phyloP scores from a whole-genome alignment of 2,797 vertebrate genomes.

The Momotus momota region DNA sequence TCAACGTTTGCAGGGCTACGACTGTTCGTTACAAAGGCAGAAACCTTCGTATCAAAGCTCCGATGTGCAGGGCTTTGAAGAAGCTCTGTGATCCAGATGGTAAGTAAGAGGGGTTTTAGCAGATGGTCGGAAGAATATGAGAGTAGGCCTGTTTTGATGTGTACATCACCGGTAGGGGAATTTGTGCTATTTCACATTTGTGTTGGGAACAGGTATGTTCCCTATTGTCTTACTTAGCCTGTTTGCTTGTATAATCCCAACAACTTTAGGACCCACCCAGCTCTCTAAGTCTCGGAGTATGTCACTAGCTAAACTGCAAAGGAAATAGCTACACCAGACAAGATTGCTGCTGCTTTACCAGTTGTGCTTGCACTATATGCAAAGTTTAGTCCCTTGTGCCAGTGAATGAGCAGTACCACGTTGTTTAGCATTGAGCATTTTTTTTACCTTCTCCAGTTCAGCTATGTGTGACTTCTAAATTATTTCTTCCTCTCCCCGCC shows the following conservation, averaged over 20 bases:
- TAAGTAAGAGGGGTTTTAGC: conserved; percentile 61
- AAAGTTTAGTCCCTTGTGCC: background rate
- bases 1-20: conserved; percentile 85
- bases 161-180: background rate
- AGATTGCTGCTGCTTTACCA: background rate
- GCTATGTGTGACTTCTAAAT: background rate
- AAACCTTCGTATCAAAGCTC: conserved; percentile 96
- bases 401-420: background rate
- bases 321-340: background rate
- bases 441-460: background rate
- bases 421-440: background rate
- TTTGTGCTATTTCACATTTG: background rate
- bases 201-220: background rate
- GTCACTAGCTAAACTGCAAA: background rate
- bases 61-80: conserved; percentile 97
- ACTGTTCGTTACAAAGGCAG: conserved; percentile 97
- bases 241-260: background rate
- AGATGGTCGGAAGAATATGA: background rate
- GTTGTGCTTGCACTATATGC: background rate
- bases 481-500: accelerated
- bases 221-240: background rate
- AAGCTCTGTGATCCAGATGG: conserved; percentile 99
- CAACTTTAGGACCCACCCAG: background rate
- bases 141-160: background rate
- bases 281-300: background rate